Evolutionary conservation across 2,797 vertebrate species (phyloP).

Genomic region (Sylvia borin): DNA sequence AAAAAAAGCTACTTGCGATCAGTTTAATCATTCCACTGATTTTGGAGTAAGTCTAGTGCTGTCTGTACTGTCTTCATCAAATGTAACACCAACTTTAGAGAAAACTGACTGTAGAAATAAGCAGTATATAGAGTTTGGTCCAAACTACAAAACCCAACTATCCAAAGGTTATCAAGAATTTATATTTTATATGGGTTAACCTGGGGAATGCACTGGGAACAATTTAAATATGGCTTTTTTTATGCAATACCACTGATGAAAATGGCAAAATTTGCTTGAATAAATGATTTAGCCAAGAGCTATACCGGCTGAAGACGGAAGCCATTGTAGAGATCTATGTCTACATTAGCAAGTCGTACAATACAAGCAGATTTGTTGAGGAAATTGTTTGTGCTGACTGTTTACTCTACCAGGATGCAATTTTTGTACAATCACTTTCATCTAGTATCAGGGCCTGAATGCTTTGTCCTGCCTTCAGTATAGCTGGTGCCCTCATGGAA

Average conservation of each 20-base stretch:
- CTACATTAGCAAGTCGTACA: not conserved
- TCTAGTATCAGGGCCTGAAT: not conserved
- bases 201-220: not conserved
- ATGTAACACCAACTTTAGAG: not conserved
- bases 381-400: not conserved
- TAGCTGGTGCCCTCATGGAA: not conserved
- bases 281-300: not conserved
- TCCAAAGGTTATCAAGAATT: not conserved
- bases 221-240: not conserved
- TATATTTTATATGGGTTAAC: not conserved
- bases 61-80: not conserved
- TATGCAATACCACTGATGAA: not conserved
- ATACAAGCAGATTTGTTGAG: not conserved
- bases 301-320: not conserved
- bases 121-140: not conserved
- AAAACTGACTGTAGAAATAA: not conserved
- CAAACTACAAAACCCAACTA: not conserved
- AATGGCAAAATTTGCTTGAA: not conserved
- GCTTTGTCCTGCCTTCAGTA: not conserved
- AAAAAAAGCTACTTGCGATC: not conserved
- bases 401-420: not conserved
- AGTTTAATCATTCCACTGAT: not conserved
- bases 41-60: not conserved
- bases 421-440: not conserved
- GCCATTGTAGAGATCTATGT: not conserved